Base-by-base conservation (phyloP, 1,140 invertebrate genomes). In the Watersipora subatra region DNA sequence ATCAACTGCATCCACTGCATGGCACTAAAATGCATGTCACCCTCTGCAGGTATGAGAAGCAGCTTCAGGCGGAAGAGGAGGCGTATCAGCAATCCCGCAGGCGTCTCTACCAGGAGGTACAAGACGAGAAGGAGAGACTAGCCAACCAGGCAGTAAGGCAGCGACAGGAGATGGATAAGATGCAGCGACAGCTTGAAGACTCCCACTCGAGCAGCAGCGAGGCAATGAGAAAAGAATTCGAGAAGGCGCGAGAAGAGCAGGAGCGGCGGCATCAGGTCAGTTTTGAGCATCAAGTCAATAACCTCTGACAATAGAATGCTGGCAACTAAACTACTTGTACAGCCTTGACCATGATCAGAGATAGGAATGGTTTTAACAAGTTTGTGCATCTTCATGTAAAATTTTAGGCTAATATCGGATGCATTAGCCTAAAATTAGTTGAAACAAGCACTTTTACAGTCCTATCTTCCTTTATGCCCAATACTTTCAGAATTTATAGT, bases 51-150 rank as follows among this genome's bases (percentile, higher is more conserved):
- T 80, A 80, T 71, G 79, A 81, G 68, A 81, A 81, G 64, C 76
- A 79, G 58, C 28, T 80, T n/a, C 76, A 79, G 66, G 75, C 78
- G 46, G 78, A 81, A 63, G 78, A 79, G 62, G 76, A 80, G 62
- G 70, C 76, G 2, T 78, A 75, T 62, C 76, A 79, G 62, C 72
- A 76, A 57, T 75, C 80, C 69, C 72, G 78, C 28, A 68, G 76
- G 7, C 70, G 78, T 2, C 65, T 81, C 26, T 72, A 80, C 67
- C 58, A 69, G 15, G 79, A 81, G 67, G 72, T 81, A 1, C 75
- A 79, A 65, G 79, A 80, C 55, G 79, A 81, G 71, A 79, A 80
- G 59, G 76, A 80, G 46, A 69, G 79, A 0, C 65, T 80, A 19
- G 71, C 78, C 2, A 64, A 72, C 58, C 71, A 74, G 55, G 73